A percentile compares a stretch with the other conserved stretches of the same genome.
phyloP scores from a whole-genome alignment of 1,140 invertebrate species.

The Acyrthosiphon pisum region DNA sequence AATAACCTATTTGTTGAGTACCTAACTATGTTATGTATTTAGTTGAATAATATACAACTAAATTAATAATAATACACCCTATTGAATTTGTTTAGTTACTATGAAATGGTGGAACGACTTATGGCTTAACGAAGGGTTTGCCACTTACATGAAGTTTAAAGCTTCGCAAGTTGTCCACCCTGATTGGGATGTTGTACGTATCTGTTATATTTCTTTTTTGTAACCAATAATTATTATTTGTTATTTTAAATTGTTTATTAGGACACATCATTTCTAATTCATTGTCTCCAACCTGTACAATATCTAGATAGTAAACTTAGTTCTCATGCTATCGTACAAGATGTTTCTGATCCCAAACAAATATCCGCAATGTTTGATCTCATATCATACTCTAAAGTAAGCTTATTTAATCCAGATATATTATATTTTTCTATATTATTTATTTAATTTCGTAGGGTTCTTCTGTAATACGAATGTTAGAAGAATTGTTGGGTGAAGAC shows the following conservation, averaged over 20 bases:
- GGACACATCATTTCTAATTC: conserved; percentile 58
- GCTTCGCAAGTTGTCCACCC: conserved; percentile 75
- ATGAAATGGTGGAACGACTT: conserved; percentile 93
- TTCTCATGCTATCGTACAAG: conserved; percentile 87
- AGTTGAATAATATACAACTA: not conserved
- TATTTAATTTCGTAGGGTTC: conserved; percentile 72
- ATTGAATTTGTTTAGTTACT: conserved; percentile 70
- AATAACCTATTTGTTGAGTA: not conserved
- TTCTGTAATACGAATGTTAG: conserved; percentile 88
- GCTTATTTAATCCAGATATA: not conserved
- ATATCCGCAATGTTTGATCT: conserved; percentile 91
- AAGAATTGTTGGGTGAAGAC: conserved; percentile 78
- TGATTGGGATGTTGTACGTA: conserved; percentile 82
- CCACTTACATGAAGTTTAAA: conserved; percentile 84
- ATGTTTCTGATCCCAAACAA: conserved; percentile 81
- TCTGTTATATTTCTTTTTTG: not conserved
- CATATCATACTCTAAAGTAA: conserved; percentile 91
- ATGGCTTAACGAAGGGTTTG: conserved; percentile 93
- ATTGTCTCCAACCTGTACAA: conserved; percentile 74
- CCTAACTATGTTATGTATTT: not conserved
- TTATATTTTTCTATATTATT: not conserved
- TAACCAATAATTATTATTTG: not conserved
- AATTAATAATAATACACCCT: no score
- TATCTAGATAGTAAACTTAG: conserved; percentile 79
- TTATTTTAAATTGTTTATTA: conserved; percentile 51